These are phyloP conservation scores for Agrotis exclamationis DNA, from an alignment of 2,888 invertebrate species.

Conservation along the genomic window DNA sequence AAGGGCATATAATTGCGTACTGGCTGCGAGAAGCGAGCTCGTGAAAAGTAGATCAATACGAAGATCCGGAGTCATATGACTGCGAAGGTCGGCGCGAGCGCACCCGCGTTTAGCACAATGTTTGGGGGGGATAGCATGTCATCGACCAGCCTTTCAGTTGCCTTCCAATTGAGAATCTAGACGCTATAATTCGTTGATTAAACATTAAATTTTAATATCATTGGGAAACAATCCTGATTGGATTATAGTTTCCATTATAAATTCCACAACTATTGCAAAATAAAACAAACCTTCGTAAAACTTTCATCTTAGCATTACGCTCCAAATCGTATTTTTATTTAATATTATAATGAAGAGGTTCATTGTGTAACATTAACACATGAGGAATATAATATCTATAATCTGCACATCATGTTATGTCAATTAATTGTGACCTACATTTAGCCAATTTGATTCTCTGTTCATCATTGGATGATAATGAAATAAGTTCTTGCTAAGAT, in stretches of 20 bases:
- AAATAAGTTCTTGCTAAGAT: constrained; percentile 20
- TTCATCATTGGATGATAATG: constrained; percentile 32
- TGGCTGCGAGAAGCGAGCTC: constrained; percentile 61
- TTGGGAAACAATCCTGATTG: constrained; percentile 40
- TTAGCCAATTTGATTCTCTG: constrained; percentile 43
- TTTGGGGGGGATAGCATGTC: constrained; percentile 58
- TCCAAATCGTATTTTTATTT: constrained; percentile 40
- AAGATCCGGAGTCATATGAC: constrained; percentile 82
- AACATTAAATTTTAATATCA: constrained; percentile 42
- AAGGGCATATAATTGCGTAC: constrained; percentile 72
- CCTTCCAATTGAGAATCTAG: constrained; percentile 66
- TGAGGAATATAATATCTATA: constrained; percentile 47
- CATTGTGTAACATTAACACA: constrained; percentile 48
- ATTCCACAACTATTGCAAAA: constrained; percentile 49
- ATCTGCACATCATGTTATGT: constrained; percentile 54
- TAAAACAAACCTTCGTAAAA: constrained; percentile 27
- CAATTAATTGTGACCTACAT: constrained; percentile 62
- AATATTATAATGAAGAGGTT: constrained; percentile 33
- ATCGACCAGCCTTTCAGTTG: constrained; percentile 57
- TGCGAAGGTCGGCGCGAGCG: constrained; percentile 73
- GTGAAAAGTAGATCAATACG: constrained; percentile 80
- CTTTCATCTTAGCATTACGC: constrained; percentile 42
- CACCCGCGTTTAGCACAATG: constrained; percentile 36
- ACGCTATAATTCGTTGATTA: constrained; percentile 37
- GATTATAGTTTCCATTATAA: constrained; percentile 27